These are phyloP conservation scores for Chlorocebus sabaeus DNA, from an alignment of 2,113 vertebrate genomes.

Conservation along the genomic window DNA sequence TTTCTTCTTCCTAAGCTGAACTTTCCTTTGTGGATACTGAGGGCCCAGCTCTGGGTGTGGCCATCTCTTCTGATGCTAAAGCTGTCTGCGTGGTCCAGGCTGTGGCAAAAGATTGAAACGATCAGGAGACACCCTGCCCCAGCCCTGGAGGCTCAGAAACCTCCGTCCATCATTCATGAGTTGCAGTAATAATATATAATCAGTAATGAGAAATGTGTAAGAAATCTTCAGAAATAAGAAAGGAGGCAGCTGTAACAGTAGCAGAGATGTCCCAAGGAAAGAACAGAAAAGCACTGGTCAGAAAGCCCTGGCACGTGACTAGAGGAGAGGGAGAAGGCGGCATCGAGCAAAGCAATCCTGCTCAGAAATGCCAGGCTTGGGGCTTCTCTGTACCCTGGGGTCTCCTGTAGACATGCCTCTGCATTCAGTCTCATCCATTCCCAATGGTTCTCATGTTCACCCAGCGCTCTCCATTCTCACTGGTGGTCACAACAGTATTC, in stretches of 20 bases:
- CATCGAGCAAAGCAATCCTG: neutral
- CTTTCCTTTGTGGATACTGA: neutral
- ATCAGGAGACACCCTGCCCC: neutral
- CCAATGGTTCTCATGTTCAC: rapidly evolving
- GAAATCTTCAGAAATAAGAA: neutral
- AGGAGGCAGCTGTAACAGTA: neutral
- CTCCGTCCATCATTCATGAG: rapidly evolving
- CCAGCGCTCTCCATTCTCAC: neutral
- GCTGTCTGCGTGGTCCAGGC: neutral
- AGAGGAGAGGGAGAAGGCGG: neutral
- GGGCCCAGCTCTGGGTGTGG: no score
- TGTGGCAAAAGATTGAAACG: neutral
- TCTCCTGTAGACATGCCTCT: neutral
- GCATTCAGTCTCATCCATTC: neutral
- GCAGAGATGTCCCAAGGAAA: neutral
- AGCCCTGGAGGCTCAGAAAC: neutral
- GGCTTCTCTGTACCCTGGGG: neutral
- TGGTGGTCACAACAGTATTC: no score
- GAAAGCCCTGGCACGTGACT: neutral
- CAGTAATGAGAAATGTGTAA: neutral
- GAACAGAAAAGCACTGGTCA: neutral
- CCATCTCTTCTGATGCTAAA: neutral
- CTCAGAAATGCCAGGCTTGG: neutral
- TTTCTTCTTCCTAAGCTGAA: neutral
- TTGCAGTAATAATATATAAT: rapidly evolving